These are phyloP conservation scores for Stegophylla sp. DNA, from an alignment of 2,888 invertebrate species.

Conservation along the genomic window DNA sequence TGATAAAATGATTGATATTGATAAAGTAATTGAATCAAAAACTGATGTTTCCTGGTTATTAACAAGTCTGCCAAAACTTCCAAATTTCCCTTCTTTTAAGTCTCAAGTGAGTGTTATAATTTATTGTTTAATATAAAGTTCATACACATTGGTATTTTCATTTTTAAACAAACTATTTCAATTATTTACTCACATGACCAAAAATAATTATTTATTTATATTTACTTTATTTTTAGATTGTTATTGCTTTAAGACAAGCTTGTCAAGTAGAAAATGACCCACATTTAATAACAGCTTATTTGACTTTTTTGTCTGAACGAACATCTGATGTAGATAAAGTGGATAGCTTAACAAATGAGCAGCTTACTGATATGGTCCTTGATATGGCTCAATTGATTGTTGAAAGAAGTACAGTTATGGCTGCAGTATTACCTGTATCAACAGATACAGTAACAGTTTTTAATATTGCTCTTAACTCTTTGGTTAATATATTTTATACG, in stretches of 20 bases:
- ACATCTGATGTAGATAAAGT: slow-evolving; percentile 68
- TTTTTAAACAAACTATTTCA: background rate
- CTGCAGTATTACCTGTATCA: slow-evolving; percentile 76
- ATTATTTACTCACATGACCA: background rate
- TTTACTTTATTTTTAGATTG: slow-evolving; percentile 63
- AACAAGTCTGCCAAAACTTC: slow-evolving; percentile 75
- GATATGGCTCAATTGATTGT: slow-evolving; percentile 91
- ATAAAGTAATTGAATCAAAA: slow-evolving; percentile 62
- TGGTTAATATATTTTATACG: slow-evolving; percentile 76
- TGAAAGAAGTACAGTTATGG: slow-evolving; percentile 85
- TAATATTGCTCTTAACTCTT: slow-evolving; percentile 72
- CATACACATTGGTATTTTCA: background rate
- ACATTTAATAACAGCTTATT: slow-evolving; percentile 80
- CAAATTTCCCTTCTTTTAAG: slow-evolving; percentile 78
- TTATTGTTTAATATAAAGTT: background rate
- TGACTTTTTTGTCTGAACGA: slow-evolving; percentile 82
- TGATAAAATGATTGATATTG: slow-evolving; percentile 66
- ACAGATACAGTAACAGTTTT: slow-evolving; percentile 64
- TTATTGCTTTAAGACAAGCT: slow-evolving; percentile 80
- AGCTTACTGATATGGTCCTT: slow-evolving; percentile 65
- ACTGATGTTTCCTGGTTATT: slow-evolving; percentile 69
- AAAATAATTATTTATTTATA: background rate
- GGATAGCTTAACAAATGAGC: slow-evolving; percentile 58
- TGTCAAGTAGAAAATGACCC: slow-evolving; percentile 91
- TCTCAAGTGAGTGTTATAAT: slow-evolving; percentile 68